Percentiles rank a stretch among this genome's conserved stretches.
These are phyloP conservation scores for Habrosyne pyritoides DNA, from an alignment of 2,888 invertebrate genomes.

Conservation along the genomic window DNA sequence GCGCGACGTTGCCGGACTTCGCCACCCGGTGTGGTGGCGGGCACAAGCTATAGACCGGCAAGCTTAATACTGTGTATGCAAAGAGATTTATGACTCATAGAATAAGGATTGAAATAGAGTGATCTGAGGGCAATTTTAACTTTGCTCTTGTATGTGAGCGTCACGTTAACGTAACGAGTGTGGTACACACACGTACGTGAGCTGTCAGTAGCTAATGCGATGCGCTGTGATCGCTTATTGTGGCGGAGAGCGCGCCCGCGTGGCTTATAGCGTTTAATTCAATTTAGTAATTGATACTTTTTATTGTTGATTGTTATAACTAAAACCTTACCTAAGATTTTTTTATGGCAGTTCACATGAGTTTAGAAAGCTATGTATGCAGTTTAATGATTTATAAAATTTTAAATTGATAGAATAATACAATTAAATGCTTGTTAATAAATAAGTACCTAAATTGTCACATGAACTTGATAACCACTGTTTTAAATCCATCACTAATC, in stretches of 20 bases:
- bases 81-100: constrained; percentile 40
- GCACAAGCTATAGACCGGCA: constrained; percentile 66
- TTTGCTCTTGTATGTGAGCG: constrained; percentile 70
- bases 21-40: constrained; percentile 75
- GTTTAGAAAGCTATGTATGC: not conserved
- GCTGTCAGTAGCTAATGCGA: constrained; percentile 82
- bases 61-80: constrained; percentile 46
- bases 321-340: constrained; percentile 28
- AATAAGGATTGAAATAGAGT: constrained; percentile 55
- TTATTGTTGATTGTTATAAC: constrained; percentile 64
- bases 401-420: too few relatives aligned
- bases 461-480: constrained; percentile 15
- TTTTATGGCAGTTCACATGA: not conserved
- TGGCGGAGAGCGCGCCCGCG: constrained; percentile 61
- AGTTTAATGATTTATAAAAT: too few relatives aligned
- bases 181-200: constrained; percentile 75
- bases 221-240: constrained; percentile 80
- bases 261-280: constrained; percentile 81
- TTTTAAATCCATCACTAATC: constrained; percentile 41
- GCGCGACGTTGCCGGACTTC: constrained; percentile 82
- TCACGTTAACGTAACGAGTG: constrained; percentile 80
- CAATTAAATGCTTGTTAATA: too few relatives aligned
- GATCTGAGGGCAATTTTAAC: constrained; percentile 44
- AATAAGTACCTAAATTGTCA: not conserved
- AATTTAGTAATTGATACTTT: constrained; percentile 83